phyloP scores from a whole-genome alignment of 2,113 vertebrate genomes.

The Paradisaea rubra region DNA sequence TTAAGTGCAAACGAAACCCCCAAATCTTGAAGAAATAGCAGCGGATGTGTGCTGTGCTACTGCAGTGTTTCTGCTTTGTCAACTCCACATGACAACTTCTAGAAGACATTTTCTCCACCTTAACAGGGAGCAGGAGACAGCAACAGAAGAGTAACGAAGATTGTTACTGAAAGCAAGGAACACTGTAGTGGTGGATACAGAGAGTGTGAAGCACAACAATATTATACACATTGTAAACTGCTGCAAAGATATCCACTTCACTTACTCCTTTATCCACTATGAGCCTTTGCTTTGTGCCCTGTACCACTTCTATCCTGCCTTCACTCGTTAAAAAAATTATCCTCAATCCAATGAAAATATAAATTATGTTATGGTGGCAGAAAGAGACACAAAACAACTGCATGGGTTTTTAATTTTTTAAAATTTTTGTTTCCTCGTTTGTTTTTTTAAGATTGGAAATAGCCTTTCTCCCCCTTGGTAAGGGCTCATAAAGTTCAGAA shows the following conservation, averaged over 20 bases:
- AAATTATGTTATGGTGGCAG: not conserved
- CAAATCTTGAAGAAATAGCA: not conserved
- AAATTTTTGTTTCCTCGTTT: not conserved
- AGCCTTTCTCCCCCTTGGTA: not conserved
- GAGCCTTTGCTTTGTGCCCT: not conserved
- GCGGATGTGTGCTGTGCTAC: not conserved
- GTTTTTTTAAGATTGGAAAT: not conserved
- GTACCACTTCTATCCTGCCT: not conserved
- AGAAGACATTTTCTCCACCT: not conserved
- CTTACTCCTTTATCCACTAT: not conserved
- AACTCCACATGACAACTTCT: not conserved
- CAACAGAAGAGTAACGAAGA: not conserved
- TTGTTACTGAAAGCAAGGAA: not conserved
- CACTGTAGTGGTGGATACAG: not conserved
- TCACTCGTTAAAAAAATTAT: not conserved
- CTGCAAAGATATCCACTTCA: not conserved
- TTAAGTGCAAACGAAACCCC: not conserved
- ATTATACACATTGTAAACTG: not conserved
- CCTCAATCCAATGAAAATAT: not conserved
- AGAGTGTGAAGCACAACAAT: not conserved
- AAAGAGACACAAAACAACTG: not conserved
- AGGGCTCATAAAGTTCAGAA: not conserved
- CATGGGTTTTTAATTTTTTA: not conserved
- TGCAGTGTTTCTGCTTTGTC: not conserved
- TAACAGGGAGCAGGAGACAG: not conserved